Conservation (phyloP, 2,797 vertebrate genomes). For the Artibeus jamaicensis region DNA sequence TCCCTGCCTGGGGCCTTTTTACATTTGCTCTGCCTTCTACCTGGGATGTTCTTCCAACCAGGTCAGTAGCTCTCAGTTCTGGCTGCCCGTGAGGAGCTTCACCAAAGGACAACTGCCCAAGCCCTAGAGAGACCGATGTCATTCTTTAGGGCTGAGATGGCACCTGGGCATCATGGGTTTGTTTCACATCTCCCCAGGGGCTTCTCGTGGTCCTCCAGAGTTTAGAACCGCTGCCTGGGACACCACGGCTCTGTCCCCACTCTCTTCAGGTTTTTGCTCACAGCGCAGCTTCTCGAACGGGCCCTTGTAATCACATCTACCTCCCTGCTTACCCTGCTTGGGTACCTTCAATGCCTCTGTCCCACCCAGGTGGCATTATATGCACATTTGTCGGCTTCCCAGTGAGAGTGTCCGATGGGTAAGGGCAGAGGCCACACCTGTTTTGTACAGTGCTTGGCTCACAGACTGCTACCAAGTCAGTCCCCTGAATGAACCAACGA, state of each 20-base stretch:
- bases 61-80: background rate
- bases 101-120: background rate
- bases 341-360: rapidly evolving
- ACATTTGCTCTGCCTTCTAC: background rate
- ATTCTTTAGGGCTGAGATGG: background rate
- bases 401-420: background rate
- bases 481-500: rapidly evolving
- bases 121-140: background rate
- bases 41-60: background rate
- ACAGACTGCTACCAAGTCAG: background rate
- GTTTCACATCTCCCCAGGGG: background rate
- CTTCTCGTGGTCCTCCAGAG: background rate
- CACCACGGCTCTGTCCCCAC: background rate
- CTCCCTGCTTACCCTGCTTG: rapidly evolving
- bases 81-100: background rate
- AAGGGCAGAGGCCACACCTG: background rate
- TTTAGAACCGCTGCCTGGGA: background rate
- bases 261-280: background rate
- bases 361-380: background rate
- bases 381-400: background rate
- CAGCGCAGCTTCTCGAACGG: background rate
- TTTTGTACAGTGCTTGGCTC: background rate
- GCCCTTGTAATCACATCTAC: background rate
- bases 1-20: background rate
- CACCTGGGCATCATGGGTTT: background rate